These are phyloP conservation scores for Scaeva pyrastri DNA, from an alignment of 2,888 invertebrate species.

Conservation along the genomic window DNA sequence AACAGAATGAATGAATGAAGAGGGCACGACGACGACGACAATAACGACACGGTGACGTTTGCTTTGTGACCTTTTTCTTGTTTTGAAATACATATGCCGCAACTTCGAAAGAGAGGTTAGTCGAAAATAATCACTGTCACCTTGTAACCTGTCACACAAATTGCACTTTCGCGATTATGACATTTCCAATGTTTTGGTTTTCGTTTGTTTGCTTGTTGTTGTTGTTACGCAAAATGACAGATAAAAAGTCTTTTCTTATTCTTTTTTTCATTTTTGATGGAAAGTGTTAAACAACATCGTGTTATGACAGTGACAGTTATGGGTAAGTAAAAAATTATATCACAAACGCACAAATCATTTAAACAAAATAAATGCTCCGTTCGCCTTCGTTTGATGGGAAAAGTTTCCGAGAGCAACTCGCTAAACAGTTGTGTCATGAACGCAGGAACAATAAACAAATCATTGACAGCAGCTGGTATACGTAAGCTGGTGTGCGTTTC, in stretches of 20 bases:
- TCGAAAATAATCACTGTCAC: constrained; percentile 57
- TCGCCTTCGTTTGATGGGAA: background rate
- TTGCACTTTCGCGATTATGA: constrained; percentile 72
- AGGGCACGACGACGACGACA: constrained; percentile 41
- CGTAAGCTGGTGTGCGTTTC: constrained; percentile 34
- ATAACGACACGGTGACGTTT: constrained; percentile 20
- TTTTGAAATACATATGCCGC: constrained; percentile 11
- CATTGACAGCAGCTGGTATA: constrained; percentile 31
- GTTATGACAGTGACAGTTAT: constrained; percentile 25
- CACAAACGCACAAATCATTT: constrained; percentile 40
- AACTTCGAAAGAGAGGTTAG: constrained; percentile 22
- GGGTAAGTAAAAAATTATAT: constrained; percentile 19
- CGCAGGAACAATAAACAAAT: constrained; percentile 45
- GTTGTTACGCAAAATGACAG: constrained; percentile 15
- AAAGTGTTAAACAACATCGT: constrained; percentile 32
- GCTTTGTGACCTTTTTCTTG: constrained; percentile 49
- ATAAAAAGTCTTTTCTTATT: constrained; percentile 1
- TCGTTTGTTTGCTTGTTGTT: background rate
- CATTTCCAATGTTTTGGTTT: constrained; percentile 40
- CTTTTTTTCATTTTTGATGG: constrained; percentile 5
- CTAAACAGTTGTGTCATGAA: constrained; percentile 8
- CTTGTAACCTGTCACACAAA: constrained; percentile 71
- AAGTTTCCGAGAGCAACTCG: background rate
- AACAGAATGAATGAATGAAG: constrained; percentile 9
- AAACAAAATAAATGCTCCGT: background rate